These are phyloP conservation scores for Psittacula derbiana DNA, from an alignment of 2,797 vertebrate species.

Conservation along the genomic window DNA sequence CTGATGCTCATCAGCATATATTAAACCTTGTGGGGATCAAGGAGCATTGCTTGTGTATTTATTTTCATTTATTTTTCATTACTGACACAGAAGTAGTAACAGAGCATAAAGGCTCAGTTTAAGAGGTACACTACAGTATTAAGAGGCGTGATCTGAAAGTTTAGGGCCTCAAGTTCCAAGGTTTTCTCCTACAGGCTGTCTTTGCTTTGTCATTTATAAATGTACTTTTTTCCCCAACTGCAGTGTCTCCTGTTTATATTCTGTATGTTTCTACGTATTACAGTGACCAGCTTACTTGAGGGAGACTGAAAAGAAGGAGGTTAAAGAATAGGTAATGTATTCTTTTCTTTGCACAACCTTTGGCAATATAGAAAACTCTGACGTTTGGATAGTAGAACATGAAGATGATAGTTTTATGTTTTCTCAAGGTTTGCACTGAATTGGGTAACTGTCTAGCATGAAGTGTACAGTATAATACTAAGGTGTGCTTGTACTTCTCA, in stretches of 20 bases:
- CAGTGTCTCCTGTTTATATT: background rate
- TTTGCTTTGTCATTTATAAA: background rate
- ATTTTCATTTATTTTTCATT: conserved; percentile 46
- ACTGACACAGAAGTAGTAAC: background rate
- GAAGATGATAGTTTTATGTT: background rate
- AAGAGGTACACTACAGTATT: background rate
- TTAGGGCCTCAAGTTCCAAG: background rate
- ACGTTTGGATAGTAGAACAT: background rate
- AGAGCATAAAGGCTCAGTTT: background rate
- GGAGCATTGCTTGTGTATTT: background rate
- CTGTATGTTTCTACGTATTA: background rate
- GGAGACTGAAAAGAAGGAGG: background rate
- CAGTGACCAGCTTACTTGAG: background rate
- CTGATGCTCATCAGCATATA: background rate
- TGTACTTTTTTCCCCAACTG: background rate
- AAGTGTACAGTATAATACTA: background rate
- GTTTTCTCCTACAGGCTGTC: background rate
- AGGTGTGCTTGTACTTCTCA: background rate
- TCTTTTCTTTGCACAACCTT: background rate
- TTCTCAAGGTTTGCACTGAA: background rate
- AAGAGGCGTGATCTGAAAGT: background rate
- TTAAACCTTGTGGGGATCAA: conserved; percentile 34
- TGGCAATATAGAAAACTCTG: background rate
- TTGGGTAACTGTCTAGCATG: background rate
- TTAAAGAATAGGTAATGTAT: background rate